Evolutionary conservation across 2,888 invertebrate genomes (phyloP).

Genomic region (Troglohyphantes excavatus): DNA sequence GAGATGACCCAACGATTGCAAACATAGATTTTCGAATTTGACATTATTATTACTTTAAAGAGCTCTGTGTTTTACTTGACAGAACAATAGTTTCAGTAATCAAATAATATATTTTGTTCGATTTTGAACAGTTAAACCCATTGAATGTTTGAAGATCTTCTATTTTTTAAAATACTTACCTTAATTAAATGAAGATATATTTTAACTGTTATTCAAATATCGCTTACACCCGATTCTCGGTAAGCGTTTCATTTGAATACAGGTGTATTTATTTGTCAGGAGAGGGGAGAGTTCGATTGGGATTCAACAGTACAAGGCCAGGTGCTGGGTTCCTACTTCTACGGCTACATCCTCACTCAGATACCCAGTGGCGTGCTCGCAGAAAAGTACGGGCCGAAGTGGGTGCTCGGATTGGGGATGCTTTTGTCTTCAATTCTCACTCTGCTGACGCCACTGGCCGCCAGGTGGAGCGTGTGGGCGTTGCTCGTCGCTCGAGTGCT

Average conservation of each 20-base stretch:
- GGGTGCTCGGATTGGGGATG: conserved; percentile 91
- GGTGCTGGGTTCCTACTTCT: conserved; percentile 89
- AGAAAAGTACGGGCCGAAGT: conserved; percentile 91
- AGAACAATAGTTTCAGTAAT: too few relatives aligned
- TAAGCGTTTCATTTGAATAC: not conserved
- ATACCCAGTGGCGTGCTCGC: conserved; percentile 92
- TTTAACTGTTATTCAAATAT: too few relatives aligned
- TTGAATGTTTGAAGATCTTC: too few relatives aligned
- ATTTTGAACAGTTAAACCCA: too few relatives aligned
- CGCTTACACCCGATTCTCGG: too few relatives aligned
- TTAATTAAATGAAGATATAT: too few relatives aligned
- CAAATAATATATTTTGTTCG: too few relatives aligned
- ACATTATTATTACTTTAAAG: too few relatives aligned
- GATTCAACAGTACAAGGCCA: conserved; percentile 89
- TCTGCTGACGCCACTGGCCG: conserved; percentile 90
- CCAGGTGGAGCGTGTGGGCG: conserved; percentile 87
- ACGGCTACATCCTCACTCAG: conserved; percentile 93
- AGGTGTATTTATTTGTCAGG: not conserved
- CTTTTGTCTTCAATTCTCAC: conserved; percentile 88
- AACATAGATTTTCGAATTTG: too few relatives aligned
- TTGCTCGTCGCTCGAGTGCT: conserved; percentile 89
- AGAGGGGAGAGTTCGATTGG: conserved; percentile 84
- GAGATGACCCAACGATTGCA: too few relatives aligned
- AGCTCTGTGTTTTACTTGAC: too few relatives aligned
- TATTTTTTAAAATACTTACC: too few relatives aligned